phyloP scores from a whole-genome alignment of 2,888 invertebrate species.

The Morpho helenor region DNA sequence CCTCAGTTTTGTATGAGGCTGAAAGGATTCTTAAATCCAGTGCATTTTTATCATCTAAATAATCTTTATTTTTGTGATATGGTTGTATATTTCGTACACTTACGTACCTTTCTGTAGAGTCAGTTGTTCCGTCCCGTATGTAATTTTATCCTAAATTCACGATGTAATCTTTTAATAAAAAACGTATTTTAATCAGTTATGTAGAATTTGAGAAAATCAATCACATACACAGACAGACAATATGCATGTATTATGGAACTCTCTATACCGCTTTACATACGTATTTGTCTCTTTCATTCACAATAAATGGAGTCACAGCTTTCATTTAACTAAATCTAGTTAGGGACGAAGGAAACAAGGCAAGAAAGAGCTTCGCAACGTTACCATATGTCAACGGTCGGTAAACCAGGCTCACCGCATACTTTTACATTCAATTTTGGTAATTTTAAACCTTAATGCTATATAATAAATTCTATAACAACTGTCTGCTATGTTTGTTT shows the following conservation, averaged over 20 bases:
- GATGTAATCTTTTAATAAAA: too few relatives aligned
- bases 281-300: conserved; percentile 20
- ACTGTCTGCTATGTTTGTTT: conserved; percentile 4
- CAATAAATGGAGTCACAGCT: conserved; percentile 44
- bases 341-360: conserved; percentile 60
- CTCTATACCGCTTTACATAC: conserved; percentile 1
- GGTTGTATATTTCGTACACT: too few relatives aligned
- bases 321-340: conserved; percentile 63
- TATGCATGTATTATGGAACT: conserved; percentile 1
- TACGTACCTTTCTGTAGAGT: too few relatives aligned
- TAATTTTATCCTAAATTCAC: too few relatives aligned
- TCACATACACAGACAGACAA: too few relatives aligned
- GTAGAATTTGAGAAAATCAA: too few relatives aligned
- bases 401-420: conserved; percentile 42
- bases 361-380: conserved; percentile 57
- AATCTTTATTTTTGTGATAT: too few relatives aligned
- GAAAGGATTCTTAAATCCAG: too few relatives aligned
- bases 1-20: too few relatives aligned
- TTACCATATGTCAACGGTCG: conserved; percentile 62
- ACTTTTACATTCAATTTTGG: conserved; percentile 6
- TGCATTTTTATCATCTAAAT: too few relatives aligned
- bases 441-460: conserved; percentile 9
- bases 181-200: too few relatives aligned
- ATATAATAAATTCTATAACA: background rate
- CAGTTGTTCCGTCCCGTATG: too few relatives aligned